Conservation (phyloP, 2,888 invertebrate genomes). For the Ligdia adustata region DNA sequence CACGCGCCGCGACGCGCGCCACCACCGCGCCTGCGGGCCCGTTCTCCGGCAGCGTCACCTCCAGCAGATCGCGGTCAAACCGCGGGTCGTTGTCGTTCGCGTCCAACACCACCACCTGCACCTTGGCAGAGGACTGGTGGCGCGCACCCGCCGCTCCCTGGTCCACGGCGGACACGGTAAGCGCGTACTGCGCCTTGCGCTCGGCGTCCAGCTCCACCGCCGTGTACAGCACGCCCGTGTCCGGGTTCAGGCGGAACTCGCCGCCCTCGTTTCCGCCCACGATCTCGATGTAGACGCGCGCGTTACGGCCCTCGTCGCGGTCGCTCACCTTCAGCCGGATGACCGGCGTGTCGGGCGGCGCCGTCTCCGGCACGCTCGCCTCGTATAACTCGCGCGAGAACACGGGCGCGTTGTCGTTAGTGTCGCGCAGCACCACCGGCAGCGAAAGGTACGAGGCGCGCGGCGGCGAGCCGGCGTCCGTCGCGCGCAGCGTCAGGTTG, state of each 20-base stretch:
- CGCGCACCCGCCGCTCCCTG: conserved; percentile 92
- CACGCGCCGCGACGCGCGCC: conserved; percentile 92
- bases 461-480: conserved; percentile 92
- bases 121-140: conserved; percentile 95
- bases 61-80: conserved; percentile 89
- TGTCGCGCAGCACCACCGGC: conserved; percentile 91
- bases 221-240: conserved; percentile 95
- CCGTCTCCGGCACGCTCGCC: conserved; percentile 93
- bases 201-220: conserved; percentile 93
- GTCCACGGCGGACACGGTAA: conserved; percentile 95
- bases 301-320: conserved; percentile 92
- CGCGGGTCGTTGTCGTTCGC: conserved; percentile 97
- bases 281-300: conserved; percentile 93
- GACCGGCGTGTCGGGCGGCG: conserved; percentile 94
- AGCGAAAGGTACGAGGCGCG: conserved; percentile 91
- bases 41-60: conserved; percentile 93
- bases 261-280: conserved; percentile 96
- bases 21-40: conserved; percentile 93
- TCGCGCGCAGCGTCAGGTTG: conserved; percentile 93
- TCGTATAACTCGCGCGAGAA: conserved; percentile 95
- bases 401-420: conserved; percentile 94
- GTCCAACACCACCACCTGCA: conserved; percentile 94
- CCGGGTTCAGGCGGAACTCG: conserved; percentile 93
- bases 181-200: conserved; percentile 90
- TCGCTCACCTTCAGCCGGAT: conserved; percentile 94